These are phyloP conservation scores for Cataglyphis rosenhaueri DNA, from an alignment of 2,888 invertebrate genomes.

Conservation along the genomic window DNA sequence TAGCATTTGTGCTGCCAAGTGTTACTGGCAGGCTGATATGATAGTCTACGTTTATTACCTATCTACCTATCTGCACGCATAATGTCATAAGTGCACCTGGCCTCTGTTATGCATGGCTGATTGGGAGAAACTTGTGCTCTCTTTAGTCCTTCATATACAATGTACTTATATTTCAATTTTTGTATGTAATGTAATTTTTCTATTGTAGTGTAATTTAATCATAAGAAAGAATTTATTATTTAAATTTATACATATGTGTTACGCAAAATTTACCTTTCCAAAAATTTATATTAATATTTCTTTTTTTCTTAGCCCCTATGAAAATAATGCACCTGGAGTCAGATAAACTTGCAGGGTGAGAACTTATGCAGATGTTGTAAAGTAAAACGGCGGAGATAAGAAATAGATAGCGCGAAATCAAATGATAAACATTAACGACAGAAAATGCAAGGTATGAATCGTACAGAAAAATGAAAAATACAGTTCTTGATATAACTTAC, in stretches of 20 bases:
- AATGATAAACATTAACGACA: conserved; percentile 33
- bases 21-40: conserved; percentile 22
- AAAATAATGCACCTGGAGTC: conserved; percentile 46
- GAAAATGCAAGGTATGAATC: not conserved
- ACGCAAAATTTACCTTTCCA: not conserved
- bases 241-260: not conserved
- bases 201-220: not conserved
- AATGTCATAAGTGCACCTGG: conserved; percentile 77
- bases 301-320: not conserved
- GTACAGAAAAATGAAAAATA: not conserved
- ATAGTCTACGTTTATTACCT: conserved; percentile 17
- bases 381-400: conserved; percentile 55
- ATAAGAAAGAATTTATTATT: conserved; percentile 15
- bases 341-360: conserved; percentile 42
- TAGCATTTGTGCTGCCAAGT: conserved; percentile 39
- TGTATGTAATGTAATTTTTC: not conserved
- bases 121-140: conserved; percentile 55
- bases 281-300: not conserved
- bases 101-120: conserved; percentile 82
- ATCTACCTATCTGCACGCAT: not conserved
- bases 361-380: conserved; percentile 51
- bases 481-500: not conserved
- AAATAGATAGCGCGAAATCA: conserved; percentile 38
- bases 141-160: conserved; percentile 38
- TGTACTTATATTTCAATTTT: not conserved